Conservation (phyloP, 2,113 vertebrate species). For the Neopipo cinnamomea region DNA sequence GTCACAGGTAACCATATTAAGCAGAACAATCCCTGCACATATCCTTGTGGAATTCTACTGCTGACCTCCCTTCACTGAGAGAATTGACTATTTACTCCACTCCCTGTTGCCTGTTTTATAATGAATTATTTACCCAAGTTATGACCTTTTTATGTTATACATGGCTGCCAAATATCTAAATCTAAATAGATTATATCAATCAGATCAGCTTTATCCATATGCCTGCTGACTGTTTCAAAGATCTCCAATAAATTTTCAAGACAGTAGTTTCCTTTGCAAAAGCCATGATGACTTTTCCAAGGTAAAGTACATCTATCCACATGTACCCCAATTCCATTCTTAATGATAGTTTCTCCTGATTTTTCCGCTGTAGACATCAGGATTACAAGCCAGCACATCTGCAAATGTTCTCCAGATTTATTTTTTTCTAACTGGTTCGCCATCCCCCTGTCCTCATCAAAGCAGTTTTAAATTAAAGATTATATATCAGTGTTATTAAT, state of each 20-base stretch:
- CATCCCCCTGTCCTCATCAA: not conserved
- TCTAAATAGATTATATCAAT: not conserved
- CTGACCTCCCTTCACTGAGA: not conserved
- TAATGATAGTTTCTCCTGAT: not conserved
- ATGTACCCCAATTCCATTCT: not conserved
- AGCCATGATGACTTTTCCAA: not conserved
- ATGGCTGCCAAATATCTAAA: not conserved
- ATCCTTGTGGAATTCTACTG: not conserved
- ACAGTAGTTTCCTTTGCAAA: not conserved
- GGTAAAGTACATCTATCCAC: not conserved
- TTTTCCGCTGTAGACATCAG: not conserved
- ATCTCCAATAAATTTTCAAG: not conserved
- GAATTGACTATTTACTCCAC: not conserved
- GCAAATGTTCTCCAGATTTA: not conserved
- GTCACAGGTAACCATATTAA: slow-evolving; percentile 1
- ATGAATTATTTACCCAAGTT: not conserved
- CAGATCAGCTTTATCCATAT: not conserved
- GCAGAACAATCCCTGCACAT: not conserved
- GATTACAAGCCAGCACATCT: not conserved
- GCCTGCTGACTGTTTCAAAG: not conserved
- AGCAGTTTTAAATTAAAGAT: not conserved
- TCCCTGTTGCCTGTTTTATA: not conserved
- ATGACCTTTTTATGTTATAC: not conserved
- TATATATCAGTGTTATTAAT: not conserved
- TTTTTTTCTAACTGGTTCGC: not conserved